These are phyloP conservation scores for Theonella swinhoei DNA, from an alignment of 37 sponge, comb jelly and placozoan species.

Conservation along the genomic window DNA sequence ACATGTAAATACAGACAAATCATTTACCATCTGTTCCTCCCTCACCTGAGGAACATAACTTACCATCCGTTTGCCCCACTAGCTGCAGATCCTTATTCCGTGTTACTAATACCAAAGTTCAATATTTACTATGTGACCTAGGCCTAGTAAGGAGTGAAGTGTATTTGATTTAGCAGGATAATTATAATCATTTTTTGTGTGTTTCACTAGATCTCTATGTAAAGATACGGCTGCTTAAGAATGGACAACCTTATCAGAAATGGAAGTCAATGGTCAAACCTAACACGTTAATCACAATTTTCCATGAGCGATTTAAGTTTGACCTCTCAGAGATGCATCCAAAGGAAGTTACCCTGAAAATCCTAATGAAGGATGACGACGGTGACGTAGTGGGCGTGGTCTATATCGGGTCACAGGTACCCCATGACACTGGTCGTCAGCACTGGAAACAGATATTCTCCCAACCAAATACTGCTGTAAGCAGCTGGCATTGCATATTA, in stretches of 20 bases:
- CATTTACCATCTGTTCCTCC: too few species aligned
- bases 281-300: slow-evolving; percentile 55
- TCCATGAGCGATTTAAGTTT: slow-evolving; percentile 72
- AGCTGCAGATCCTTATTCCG: too few species aligned
- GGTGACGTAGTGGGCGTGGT: slow-evolving; percentile 38
- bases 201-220: slow-evolving; percentile 86
- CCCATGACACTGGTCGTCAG: slow-evolving; percentile 7
- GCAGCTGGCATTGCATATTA: slow-evolving; percentile 43
- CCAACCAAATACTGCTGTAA: slow-evolving; percentile 17
- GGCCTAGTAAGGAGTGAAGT: neutral
- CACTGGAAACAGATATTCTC: slow-evolving; percentile 62
- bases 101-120: too few species aligned
- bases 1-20: too few species aligned
- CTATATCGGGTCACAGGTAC: slow-evolving; percentile 11
- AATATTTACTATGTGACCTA: too few species aligned
- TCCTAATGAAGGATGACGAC: slow-evolving; percentile 53
- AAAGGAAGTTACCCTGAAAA: neutral
- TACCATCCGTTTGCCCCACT: too few species aligned
- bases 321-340: slow-evolving; percentile 35
- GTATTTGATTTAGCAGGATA: too few species aligned
- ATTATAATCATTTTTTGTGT: too few species aligned
- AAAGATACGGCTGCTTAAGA: slow-evolving; percentile 48
- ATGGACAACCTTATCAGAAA: slow-evolving; percentile 29
- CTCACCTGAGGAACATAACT: too few species aligned
- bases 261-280: slow-evolving; percentile 64